Evolutionary conservation across 2,113 vertebrate species (phyloP), one percentile per base, ranked within the genome.

Genomic region (Notarius quadriscutis): DNA sequence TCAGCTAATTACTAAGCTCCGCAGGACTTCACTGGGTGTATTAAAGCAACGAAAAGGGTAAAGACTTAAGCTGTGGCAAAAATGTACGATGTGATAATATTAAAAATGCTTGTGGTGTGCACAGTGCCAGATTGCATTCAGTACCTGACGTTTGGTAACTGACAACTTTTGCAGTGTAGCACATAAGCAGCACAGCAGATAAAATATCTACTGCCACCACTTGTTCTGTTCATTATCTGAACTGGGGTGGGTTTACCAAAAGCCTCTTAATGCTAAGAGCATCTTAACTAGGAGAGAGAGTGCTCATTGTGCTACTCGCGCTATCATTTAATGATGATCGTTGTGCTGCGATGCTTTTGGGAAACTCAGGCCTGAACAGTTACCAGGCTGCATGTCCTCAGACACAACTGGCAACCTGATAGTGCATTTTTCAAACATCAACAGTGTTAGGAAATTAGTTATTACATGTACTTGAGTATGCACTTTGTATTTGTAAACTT

Each of bases 1-100:
- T 82, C 81, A 63, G 58, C 58, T 65, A 82, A 82, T 82, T 63
- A 82, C 81, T 82, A 50, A 82, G 34, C 34, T 82, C 58, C 48
- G 20, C 58, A 82, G 34, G 80, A 62, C 80, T 82, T 81, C 57
- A 60, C 30, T 41, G 58, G 58, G 2, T 82, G 58, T 65, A 65
- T 63, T 65, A 82, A 65, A 63, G 58, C 34, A 62, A 11, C 63
- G 18, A 82, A 34, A 48, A 48, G 0, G 25, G 30, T 30, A 57
- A 57, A 30, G 25, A 25, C 48, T 53, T 27, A 55, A 27, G 51
- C 22, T 57, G 51, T 55, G 10, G 30, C 57, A 30, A 81, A 41
- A 6, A n/a, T 48, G 27, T 58, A 22, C 55, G 10, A 17, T 80
- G 57, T 5, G 22, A 63, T 63, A 63, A 63, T 63, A 30, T 80